These are phyloP conservation scores for Paguma larvata DNA, from an alignment of 2,797 vertebrate genomes.

Conservation along the genomic window DNA sequence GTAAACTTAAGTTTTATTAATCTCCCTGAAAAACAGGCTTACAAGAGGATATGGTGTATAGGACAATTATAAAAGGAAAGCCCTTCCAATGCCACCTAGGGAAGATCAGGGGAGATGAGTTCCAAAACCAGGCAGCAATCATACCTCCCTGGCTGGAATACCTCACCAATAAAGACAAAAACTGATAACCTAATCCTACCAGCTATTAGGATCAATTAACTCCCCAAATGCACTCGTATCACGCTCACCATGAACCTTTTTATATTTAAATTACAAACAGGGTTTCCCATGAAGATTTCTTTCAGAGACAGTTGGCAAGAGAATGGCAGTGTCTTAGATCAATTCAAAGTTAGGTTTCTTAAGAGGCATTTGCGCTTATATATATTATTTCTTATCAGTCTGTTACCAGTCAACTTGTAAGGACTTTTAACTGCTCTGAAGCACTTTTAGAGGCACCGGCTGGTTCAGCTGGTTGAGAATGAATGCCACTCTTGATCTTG, in stretches of 20 bases:
- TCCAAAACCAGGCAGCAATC: background rate
- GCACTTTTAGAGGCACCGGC: background rate
- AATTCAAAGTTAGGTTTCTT: background rate
- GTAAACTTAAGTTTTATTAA: background rate
- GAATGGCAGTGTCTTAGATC: background rate
- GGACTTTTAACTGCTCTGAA: background rate
- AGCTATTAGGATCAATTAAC: background rate
- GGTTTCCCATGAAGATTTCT: background rate
- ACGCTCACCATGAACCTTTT: background rate
- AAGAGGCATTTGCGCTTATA: background rate
- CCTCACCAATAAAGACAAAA: background rate
- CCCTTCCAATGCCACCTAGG: background rate
- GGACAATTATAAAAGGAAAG: slow-evolving; percentile 4
- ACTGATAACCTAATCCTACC: background rate
- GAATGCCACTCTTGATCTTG: background rate
- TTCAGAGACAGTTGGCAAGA: background rate
- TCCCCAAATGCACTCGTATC: background rate
- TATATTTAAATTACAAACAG: background rate
- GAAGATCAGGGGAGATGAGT: background rate
- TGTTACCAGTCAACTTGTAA: background rate
- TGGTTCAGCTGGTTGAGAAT: background rate
- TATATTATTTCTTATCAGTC: background rate
- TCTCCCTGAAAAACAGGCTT: background rate
- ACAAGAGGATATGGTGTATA: background rate
- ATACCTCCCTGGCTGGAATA: background rate